Base-by-base conservation (phyloP, 2,888 invertebrate species). In the Schizaphis graminum region DNA sequence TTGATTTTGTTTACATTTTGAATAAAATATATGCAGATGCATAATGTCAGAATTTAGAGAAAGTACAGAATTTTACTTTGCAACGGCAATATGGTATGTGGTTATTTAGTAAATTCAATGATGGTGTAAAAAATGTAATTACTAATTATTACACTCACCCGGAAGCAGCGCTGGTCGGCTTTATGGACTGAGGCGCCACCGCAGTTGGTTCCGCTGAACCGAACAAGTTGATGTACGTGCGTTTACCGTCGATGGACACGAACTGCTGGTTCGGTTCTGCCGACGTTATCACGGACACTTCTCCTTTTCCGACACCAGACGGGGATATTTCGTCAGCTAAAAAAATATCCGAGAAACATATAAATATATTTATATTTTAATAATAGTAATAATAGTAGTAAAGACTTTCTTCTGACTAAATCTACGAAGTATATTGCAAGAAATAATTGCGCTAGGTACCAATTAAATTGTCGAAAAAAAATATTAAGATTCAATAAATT, bases 181-280 rank as follows among this genome's bases (percentile, higher is more conserved):
- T 96, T 16, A 94, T 95, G 95, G 95, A 95, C 77, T 95, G 94
- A 21, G 95, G 95, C 41, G 90, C 93, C 35, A 13, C 93, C 21
- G 96, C 96, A 53, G 97, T 96, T 2, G 96, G 95, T 24, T 97
- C 97, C 95, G 98, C 86, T 56, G 94, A 94, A 85, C 95, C 98
- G 96, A 98, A 98, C 86, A 98, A 96, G 96, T 98, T 98, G 95
- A 98, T 97, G 95, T 98, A 98, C 0, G 98, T 98, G 95, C 98
- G 96, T 96, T 98, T 98, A 77, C 98, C 98, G 95, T 98, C 98
- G 94, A 98, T 98, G 49, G 98, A 98, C 35, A 98, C 98, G 96
- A 98, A 98, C 53, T 98, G 98, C 95, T 98, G 97, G 89, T 97
- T 97, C 41, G 97, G 97, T 7, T 98, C 97, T 0, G 98, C 97